Percentiles rank a stretch among this genome's conserved stretches.
Evolutionary conservation across 2,797 vertebrate genomes (phyloP).

Genomic region (Gallinago nigripennis): DNA sequence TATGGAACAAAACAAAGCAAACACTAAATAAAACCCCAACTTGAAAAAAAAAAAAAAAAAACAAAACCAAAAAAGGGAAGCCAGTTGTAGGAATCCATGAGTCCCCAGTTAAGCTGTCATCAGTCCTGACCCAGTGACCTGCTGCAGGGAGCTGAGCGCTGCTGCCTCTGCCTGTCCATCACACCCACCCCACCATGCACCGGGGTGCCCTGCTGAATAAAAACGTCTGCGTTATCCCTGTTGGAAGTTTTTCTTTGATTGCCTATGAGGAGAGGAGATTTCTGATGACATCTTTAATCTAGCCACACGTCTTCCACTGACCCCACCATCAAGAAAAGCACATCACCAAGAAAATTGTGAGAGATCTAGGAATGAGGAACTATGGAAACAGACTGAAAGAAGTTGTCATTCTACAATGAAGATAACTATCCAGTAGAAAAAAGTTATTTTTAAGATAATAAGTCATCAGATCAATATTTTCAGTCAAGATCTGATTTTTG

Average conservation of each 20-base stretch:
- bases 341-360: not conserved
- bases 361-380: not conserved
- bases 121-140: not conserved
- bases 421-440: not conserved
- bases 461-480: not conserved
- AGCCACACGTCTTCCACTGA: not conserved
- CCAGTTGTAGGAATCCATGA: rapidly evolving
- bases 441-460: not conserved
- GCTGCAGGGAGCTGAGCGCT: too few relatives aligned
- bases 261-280: not conserved
- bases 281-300: not conserved
- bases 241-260: not conserved
- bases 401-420: not conserved
- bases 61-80: not conserved
- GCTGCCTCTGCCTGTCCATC: not conserved
- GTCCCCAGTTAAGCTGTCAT: not conserved
- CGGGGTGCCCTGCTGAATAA: not conserved
- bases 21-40: not conserved
- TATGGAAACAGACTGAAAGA: not conserved
- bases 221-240: not conserved
- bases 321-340: not conserved
- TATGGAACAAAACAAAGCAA: not conserved
- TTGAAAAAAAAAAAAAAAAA: not conserved
- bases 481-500: not conserved
- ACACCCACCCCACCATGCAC: not conserved